These are phyloP conservation scores for Allobates femoralis DNA, from an alignment of 2,797 vertebrate genomes.

Conservation along the genomic window DNA sequence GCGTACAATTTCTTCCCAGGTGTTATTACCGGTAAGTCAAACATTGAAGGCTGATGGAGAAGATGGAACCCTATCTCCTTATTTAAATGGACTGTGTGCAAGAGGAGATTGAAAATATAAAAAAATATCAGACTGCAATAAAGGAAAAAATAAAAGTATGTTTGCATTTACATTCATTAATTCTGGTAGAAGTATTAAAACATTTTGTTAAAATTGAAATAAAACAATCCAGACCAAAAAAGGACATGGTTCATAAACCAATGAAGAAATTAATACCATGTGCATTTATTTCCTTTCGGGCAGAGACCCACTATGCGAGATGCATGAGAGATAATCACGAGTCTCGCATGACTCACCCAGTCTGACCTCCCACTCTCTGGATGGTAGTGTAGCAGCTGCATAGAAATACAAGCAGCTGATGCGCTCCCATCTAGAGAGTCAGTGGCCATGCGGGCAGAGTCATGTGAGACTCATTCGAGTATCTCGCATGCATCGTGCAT, in stretches of 20 bases:
- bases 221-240: not conserved
- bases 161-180: conserved; percentile 82
- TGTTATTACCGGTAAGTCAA: conserved; percentile 90
- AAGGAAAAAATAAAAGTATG: conserved; percentile 71
- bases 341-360: too few relatives aligned
- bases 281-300: not conserved
- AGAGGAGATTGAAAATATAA: conserved; percentile 75
- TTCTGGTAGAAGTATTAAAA: conserved; percentile 71
- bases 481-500: too few relatives aligned
- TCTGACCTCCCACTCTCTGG: too few relatives aligned
- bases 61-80: conserved; percentile 86
- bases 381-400: too few relatives aligned
- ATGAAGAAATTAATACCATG: not conserved
- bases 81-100: conserved; percentile 87
- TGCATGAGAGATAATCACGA: too few relatives aligned
- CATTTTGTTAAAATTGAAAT: conserved; percentile 22
- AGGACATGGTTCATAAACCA: not conserved
- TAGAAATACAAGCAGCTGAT: too few relatives aligned
- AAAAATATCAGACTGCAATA: conserved; percentile 67
- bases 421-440: too few relatives aligned
- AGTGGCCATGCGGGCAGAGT: too few relatives aligned
- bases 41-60: conserved; percentile 83
- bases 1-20: conserved; percentile 86
- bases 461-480: too few relatives aligned
- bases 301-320: too few relatives aligned